Evolutionary conservation across 1,140 invertebrate species (phyloP), one percentile per base, ranked within the genome.

Genomic region (Cyclargus thomasi): DNA sequence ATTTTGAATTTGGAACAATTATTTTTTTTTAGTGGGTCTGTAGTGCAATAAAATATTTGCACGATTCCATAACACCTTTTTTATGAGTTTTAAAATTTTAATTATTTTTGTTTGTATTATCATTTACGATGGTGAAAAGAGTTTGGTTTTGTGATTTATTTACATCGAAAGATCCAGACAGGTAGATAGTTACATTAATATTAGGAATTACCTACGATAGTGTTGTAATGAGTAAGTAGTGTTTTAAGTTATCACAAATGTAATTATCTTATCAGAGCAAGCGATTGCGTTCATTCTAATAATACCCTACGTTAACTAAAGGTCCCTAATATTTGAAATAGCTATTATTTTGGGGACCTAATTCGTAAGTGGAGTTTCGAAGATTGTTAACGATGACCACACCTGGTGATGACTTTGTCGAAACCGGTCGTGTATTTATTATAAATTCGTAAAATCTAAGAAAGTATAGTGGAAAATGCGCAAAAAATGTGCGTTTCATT

Each of bases 111-210:
- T 47, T 47, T 47, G 39, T 11, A 2, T 47, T 47, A 2, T 11
- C 3, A 14, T 14, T 14, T 47, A 47, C 14, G 2, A 74, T 74
- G 75, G 70, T 74, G 65, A 75, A 69, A 63, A 80, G 74, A 70
- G 72, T 80, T 63, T 74, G 78, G 64, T 78, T 76, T 67, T 80
- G 78, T 75, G 73, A 80, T 66, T 71, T 78, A 68, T 78, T 80
- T 64, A 67, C 76, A 67, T 66, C 57, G 68, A 68, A 73, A 53
- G 63, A 71, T 65, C 65, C 65, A 22, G 71, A 66, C 53, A 72
- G 70, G 70, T 72, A 39, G 18, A n/a, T 63, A 47, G n/a, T 35
- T 62, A 8, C 11, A 14, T 35, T 36, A 36, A 7, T 63, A 36
- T 36, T 36, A 17, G 2, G 29, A 29, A 17, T n/a, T 35, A 35